A percentile compares a stretch with the other conserved stretches of the same genome.
Evolutionary conservation across 2,888 invertebrate genomes (phyloP).

Genomic region (Agapostemon virescens): DNA sequence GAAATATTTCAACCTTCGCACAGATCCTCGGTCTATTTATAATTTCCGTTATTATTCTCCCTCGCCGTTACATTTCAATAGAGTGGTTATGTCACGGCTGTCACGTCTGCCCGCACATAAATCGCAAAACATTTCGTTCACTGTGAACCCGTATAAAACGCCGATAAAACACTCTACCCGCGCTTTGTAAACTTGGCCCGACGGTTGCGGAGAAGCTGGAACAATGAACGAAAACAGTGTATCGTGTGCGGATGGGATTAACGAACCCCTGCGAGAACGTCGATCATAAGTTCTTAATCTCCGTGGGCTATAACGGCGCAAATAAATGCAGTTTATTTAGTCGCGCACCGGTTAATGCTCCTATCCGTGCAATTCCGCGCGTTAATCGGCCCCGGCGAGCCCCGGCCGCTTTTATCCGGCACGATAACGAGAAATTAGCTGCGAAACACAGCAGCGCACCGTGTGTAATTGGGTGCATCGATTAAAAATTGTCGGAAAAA

Average conservation of each 20-base stretch:
- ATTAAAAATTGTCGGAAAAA: conserved; percentile 59
- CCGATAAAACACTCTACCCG: neutral
- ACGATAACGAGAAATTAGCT: conserved; percentile 63
- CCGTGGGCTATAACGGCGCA: conserved; percentile 26
- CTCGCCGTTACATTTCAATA: neutral
- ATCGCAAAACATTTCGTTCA: neutral
- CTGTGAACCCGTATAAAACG: neutral
- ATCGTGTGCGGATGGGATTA: neutral
- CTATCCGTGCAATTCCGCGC: conserved; percentile 55
- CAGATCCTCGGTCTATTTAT: neutral
- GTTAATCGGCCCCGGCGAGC: conserved; percentile 43
- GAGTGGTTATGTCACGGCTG: neutral
- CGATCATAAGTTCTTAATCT: conserved; percentile 57
- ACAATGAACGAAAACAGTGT: neutral
- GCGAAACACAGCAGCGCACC: conserved; percentile 36
- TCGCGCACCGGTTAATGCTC: conserved; percentile 46
- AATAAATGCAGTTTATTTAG: conserved; percentile 50
- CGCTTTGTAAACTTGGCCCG: neutral
- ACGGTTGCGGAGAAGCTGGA: neutral
- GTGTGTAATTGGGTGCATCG: conserved; percentile 56
- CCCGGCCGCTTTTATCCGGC: conserved; percentile 44
- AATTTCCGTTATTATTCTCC: neutral
- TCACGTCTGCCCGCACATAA: neutral
- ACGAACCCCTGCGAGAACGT: conserved; percentile 24
- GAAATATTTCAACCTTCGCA: neutral